phyloP scores from a whole-genome alignment of 2,888 invertebrate genomes.

The Caenorhabditis japonica region DNA sequence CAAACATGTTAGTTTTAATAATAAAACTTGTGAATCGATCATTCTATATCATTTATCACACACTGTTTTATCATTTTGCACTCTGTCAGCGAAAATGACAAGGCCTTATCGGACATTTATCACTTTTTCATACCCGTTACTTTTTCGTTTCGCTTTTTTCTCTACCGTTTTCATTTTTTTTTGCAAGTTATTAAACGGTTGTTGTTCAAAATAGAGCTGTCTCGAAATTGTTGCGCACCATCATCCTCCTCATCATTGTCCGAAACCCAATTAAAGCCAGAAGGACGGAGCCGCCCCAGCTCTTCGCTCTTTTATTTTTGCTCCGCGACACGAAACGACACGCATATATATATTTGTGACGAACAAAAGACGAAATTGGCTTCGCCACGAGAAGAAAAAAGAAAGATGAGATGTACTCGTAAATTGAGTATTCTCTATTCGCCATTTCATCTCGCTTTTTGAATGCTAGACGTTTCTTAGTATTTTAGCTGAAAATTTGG shows the following conservation, averaged over 20 bases:
- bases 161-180: neutral
- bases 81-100: slow-evolving; percentile 49
- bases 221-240: too few species aligned
- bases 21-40: neutral
- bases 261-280: slow-evolving; percentile 11
- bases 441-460: slow-evolving; percentile 6
- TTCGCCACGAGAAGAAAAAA: neutral
- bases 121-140: slow-evolving; percentile 24
- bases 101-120: slow-evolving; percentile 33
- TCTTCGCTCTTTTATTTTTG: slow-evolving; percentile 17
- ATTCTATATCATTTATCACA: neutral
- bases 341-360: too few species aligned
- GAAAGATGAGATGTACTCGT: slow-evolving; percentile 9
- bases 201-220: too few species aligned
- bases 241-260: too few species aligned
- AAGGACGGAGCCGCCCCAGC: slow-evolving; percentile 3
- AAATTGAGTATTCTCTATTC: slow-evolving; percentile 45
- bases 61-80: slow-evolving; percentile 18
- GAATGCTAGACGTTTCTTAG: too few species aligned
- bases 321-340: too few species aligned
- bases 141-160: slow-evolving; percentile 8
- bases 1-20: neutral
- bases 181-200: too few species aligned
- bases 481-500: too few species aligned
- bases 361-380: too few species aligned